Evolutionary conservation across 2,888 invertebrate genomes (phyloP).

Genomic region (Conistra vaccinii): DNA sequence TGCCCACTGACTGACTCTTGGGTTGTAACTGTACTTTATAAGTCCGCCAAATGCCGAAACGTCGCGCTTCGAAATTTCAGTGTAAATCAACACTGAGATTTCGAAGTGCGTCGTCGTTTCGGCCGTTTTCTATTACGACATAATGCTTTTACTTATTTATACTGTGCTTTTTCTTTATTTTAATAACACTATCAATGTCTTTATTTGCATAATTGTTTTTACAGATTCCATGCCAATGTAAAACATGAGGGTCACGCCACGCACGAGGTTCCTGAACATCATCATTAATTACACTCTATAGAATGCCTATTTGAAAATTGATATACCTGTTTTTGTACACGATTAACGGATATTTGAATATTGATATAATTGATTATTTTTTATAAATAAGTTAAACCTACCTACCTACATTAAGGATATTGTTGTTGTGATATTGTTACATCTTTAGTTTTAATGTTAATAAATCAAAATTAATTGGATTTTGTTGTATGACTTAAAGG

Average conservation of each 20-base stretch:
- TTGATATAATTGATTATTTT: neutral
- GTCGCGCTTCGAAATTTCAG: too few species aligned
- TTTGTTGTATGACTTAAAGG: neutral
- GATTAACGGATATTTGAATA: conserved; percentile 66
- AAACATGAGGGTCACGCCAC: conserved; percentile 65
- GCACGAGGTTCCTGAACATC: conserved; percentile 61
- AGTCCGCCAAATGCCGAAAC: too few species aligned
- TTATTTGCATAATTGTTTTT: conserved; percentile 24
- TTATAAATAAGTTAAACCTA: conserved; percentile 20
- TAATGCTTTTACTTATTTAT: too few species aligned
- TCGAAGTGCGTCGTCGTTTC: too few species aligned
- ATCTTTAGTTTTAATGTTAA: conserved; percentile 14
- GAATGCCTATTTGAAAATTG: conserved; percentile 67
- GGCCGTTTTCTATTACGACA: too few species aligned
- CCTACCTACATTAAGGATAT: conserved; percentile 25
- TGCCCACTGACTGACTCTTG: too few species aligned
- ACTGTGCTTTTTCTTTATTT: conserved; percentile 4
- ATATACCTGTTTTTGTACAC: neutral
- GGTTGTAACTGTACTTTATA: too few species aligned
- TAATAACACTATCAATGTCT: conserved; percentile 3
- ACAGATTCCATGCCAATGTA: conserved; percentile 63
- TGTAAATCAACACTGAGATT: too few species aligned
- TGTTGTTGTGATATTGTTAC: conserved; percentile 37
- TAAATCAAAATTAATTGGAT: conserved; percentile 16
- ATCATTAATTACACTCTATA: conserved; percentile 40